Conservation (phyloP, 92 coral and sea anemone genomes). For the Bergia sp. region DNA sequence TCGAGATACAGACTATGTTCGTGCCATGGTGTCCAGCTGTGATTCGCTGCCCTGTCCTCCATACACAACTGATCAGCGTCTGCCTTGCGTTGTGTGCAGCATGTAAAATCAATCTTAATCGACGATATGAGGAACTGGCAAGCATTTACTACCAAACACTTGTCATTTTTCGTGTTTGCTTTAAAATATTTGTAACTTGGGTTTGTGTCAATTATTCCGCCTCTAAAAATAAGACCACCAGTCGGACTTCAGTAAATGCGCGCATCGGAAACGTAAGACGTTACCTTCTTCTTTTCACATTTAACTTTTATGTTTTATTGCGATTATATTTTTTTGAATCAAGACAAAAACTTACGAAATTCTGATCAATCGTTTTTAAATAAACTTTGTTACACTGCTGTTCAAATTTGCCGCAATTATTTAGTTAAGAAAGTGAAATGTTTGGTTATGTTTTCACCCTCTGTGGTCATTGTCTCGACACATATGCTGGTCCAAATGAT, state of each 20-base stretch:
- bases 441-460: background rate
- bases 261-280: background rate
- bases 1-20: slow-evolving; percentile 69
- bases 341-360: background rate
- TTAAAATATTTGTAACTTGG: slow-evolving; percentile 6
- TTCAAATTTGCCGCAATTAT: background rate
- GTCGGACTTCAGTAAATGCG: background rate
- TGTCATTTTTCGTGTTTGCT: background rate
- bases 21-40: slow-evolving; percentile 71
- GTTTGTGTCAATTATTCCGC: slow-evolving; percentile 15
- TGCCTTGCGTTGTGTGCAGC: slow-evolving; percentile 88
- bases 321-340: background rate
- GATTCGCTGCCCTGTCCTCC: slow-evolving; percentile 81
- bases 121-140: background rate
- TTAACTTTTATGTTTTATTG: background rate
- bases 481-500: background rate
- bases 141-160: slow-evolving; percentile 9
- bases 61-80: slow-evolving; percentile 73
- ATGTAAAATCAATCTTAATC: slow-evolving; percentile 43
- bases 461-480: background rate
- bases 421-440: background rate
- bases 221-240: background rate
- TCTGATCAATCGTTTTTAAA: background rate
- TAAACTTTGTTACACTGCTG: background rate
- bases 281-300: background rate